Conservation (phyloP, 2,888 invertebrate genomes). For the Cataglyphis altisquamis region DNA sequence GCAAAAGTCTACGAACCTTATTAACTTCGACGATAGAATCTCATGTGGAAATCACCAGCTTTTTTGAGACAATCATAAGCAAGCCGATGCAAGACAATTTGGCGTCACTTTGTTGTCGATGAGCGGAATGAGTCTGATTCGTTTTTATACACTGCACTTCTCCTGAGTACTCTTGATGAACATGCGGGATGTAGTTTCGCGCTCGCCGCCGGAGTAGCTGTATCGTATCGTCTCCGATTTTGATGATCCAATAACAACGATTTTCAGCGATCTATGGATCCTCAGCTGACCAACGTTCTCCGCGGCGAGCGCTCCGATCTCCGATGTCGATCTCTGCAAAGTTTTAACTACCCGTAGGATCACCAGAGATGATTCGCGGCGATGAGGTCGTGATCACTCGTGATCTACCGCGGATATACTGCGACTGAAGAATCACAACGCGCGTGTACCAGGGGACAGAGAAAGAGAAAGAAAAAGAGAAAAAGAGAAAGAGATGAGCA, state of each 20-base stretch:
- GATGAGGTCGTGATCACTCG: neutral
- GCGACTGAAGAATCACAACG: conserved; percentile 18
- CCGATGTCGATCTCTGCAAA: neutral
- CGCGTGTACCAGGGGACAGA: neutral
- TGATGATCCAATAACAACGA: neutral
- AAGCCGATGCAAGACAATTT: neutral
- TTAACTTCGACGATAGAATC: conserved; percentile 13
- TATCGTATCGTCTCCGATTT: neutral
- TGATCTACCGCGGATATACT: neutral
- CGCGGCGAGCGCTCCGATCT: neutral
- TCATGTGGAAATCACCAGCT: conserved; percentile 5
- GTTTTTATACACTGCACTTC: conserved; percentile 46
- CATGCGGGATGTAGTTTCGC: conserved; percentile 8
- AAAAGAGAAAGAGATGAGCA: neutral
- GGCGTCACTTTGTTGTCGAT: neutral
- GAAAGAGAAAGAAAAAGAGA: neutral
- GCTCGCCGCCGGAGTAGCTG: conserved; percentile 1
- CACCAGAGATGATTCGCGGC: neutral
- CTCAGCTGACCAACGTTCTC: neutral
- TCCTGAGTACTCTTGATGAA: conserved; percentile 21
- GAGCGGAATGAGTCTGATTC: conserved; percentile 25
- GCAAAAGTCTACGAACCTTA: conserved; percentile 30
- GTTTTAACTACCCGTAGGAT: neutral
- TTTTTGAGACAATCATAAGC: neutral
- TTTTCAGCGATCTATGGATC: conserved; percentile 6